Evolutionary conservation across 2,797 vertebrate species (phyloP), one percentile per base, ranked within the genome.

Genomic region (Erpetoichthys calabaricus): DNA sequence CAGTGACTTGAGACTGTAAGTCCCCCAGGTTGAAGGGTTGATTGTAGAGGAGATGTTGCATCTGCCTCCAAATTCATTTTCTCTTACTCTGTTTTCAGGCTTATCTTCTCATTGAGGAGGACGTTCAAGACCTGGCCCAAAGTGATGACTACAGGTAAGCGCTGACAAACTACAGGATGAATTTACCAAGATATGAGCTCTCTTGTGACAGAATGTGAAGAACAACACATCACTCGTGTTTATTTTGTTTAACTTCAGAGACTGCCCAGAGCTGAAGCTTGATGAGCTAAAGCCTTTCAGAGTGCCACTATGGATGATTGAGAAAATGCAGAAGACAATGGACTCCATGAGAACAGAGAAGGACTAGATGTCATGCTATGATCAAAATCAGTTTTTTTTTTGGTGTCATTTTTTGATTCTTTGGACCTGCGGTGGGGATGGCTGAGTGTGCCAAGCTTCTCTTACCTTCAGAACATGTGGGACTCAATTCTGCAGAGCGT

Each of bases 241-340:
- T 51, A n/a, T 4, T 42, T 42, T 8, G 6, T 6, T 7, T 44
- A 51, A 59, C 8, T 46, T 4, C 62, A 97, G 93, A 69, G 90
- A 89, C 62, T 91, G 82, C 7, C 80, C 89, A 0, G 94, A 97
- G 0, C 74, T 98, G 63, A 86, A 74, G 65, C 68, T 94, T 80
- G 92, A 97, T 2, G 94, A 97, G 65, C 60, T 98, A 73, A 96
- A 94, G 68, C 89, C 94, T 0, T 98, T 98, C 62, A 51, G 75
- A 0, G 87, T 92, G 0, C 94, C 94, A 0, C 42, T 63, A 0
- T 97, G 92, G 94, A 97, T 98, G 88, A 86, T 91, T 0, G 88
- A 89, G 70, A 98, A 98, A 82, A 97, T 97, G 92, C 83, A 88
- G 62, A 84, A 80, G 66, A 84, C 89, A 50, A 98, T 98, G 94